Evolutionary conservation across 2,797 vertebrate genomes (phyloP).

Genomic region (Alcedo atthis): DNA sequence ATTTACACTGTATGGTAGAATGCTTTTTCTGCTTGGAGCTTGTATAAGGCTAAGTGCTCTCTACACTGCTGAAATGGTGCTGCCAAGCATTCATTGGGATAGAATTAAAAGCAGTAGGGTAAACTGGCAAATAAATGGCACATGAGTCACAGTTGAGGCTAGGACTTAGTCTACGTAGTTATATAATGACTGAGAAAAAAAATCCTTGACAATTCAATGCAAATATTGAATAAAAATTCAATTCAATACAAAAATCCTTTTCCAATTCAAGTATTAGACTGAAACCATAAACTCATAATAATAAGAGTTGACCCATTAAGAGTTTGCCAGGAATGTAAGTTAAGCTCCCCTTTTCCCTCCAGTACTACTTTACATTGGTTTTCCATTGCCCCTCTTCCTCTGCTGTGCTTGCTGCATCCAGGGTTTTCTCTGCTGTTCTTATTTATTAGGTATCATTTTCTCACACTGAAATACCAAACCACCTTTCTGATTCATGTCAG

Average conservation of each 20-base stretch:
- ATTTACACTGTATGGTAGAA: not conserved
- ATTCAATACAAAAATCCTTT: too few species aligned
- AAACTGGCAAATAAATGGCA: not conserved
- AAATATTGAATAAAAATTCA: too few species aligned
- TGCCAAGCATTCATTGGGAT: not conserved
- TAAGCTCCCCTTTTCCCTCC: not conserved
- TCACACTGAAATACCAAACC: slow-evolving; percentile 4
- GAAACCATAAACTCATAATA: not conserved
- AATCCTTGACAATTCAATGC: not conserved
- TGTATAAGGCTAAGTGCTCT: not conserved
- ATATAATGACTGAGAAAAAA: not conserved
- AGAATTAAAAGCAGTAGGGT: not conserved
- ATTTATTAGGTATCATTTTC: not conserved
- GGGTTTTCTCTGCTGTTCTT: not conserved
- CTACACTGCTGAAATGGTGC: not conserved
- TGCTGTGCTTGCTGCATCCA: not conserved
- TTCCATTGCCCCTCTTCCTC: not conserved
- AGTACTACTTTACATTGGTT: not conserved
- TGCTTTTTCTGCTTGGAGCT: not conserved
- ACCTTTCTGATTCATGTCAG: not conserved
- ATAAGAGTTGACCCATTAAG: not conserved
- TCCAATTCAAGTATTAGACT: not conserved
- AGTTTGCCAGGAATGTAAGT: not conserved
- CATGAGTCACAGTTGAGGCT: not conserved
- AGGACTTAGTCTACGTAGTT: not conserved